phyloP scores from a whole-genome alignment of 2,888 invertebrate species.

The Parnassius smintheus region DNA sequence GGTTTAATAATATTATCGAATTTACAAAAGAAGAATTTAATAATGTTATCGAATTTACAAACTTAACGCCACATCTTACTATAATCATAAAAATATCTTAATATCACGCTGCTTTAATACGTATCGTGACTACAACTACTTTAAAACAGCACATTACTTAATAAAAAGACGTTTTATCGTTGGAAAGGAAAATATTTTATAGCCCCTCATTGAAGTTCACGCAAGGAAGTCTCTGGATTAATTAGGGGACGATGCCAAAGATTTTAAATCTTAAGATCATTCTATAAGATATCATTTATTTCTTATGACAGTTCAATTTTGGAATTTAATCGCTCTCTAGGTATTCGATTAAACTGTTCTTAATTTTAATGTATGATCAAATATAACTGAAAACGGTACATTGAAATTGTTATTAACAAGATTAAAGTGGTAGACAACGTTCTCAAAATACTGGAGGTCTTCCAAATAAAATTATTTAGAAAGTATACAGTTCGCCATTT shows the following conservation, averaged over 20 bases:
- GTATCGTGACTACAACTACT: slow-evolving; percentile 24
- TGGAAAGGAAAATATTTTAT: slow-evolving; percentile 20
- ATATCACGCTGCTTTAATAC: slow-evolving; percentile 6
- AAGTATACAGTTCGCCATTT: too few species aligned
- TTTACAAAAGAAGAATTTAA: slow-evolving; percentile 20
- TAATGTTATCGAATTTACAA: slow-evolving; percentile 19
- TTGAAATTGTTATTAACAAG: too few species aligned
- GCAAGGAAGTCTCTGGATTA: slow-evolving; percentile 17
- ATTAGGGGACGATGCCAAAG: slow-evolving; percentile 22
- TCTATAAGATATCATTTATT: slow-evolving; percentile 31
- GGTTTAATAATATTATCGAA: slow-evolving; percentile 17
- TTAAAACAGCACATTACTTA: slow-evolving; percentile 19
- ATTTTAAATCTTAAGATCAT: slow-evolving; percentile 22
- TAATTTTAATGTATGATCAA: neutral
- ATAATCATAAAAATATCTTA: slow-evolving; percentile 14
- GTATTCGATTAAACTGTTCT: slow-evolving; percentile 3
- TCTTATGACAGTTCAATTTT: slow-evolving; percentile 34
- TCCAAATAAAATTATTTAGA: too few species aligned
- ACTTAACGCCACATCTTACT: slow-evolving; percentile 17
- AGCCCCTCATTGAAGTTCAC: slow-evolving; percentile 17
- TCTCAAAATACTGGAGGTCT: too few species aligned
- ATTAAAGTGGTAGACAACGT: too few species aligned
- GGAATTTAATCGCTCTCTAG: slow-evolving; percentile 23
- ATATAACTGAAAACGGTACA: too few species aligned
- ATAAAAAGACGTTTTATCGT: slow-evolving; percentile 24